Evolutionary conservation across 2,113 vertebrate species (phyloP), one percentile per base, ranked within the genome.

Genomic region (Grantiella picta): DNA sequence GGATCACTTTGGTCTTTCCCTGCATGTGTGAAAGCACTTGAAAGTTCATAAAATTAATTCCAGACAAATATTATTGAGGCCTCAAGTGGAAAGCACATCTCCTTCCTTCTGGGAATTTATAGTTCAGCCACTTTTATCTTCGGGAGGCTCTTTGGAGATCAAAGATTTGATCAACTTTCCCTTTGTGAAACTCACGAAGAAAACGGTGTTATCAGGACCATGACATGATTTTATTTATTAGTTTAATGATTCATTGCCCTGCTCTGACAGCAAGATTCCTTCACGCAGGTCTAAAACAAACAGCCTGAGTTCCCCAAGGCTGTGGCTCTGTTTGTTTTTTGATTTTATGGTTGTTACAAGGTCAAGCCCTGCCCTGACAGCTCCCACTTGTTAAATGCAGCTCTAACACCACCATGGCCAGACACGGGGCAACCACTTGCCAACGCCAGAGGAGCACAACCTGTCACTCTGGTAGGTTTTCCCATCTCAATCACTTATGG

Each of bases 71-170:
- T 91, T 92, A 91, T 59, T 0, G 33, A 94, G 70, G 87, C 90
- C 76, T 94, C 94, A 94, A 94, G 89, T 90, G 76, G 75, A 91
- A 92, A 94, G 90, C 91, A 93, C 85, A 96, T 88, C 87, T 89
- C 40, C 66, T 85, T 79, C 91, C 93, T 90, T 82, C 90, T 94
- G 87, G 85, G 82, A 83, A 93, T 94, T 91, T 91, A 89, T 42
- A 76, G 93, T 88, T 87, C 84, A 91, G 61, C 87, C 79, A 94
- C 94, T 96, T 96, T 94, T 70, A 95, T 95, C 93, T 94, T 90
- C 2, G 2, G 54, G 87, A 85, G 87, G 82, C 90, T 91, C 90
- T 94, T 40, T 27, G 28, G 87, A 96, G 93, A 96, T 90, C 85
- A 96, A 93, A 96, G 87, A 77, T 91, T 44, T 27, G 70, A 95